Percentiles rank a stretch among this genome's conserved stretches.
Evolutionary conservation across 1,140 invertebrate species (phyloP).

Genomic region (Teleopsis dalmanni): DNA sequence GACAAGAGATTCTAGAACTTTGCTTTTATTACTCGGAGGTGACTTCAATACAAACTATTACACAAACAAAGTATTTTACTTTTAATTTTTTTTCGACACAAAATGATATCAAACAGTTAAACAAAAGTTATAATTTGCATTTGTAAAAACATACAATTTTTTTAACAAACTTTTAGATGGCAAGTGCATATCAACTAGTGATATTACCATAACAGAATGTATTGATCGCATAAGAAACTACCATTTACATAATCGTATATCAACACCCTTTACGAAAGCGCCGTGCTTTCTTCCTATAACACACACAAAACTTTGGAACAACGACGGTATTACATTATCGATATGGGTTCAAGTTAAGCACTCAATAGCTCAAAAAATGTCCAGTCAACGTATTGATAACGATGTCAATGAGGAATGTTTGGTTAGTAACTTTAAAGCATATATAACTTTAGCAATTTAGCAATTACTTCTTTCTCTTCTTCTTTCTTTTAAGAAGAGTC

Average conservation of each 20-base stretch:
- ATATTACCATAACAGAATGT: conserved; percentile 22
- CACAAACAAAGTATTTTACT: no score
- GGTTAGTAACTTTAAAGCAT: neutral
- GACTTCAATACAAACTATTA: no score
- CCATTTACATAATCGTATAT: conserved; percentile 27
- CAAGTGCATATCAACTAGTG: conserved; percentile 31
- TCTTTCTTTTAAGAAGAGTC: conserved; percentile 22
- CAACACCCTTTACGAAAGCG: conserved; percentile 32
- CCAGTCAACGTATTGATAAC: neutral
- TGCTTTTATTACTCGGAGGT: no score
- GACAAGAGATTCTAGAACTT: no score
- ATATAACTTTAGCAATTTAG: neutral
- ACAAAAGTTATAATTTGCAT: neutral
- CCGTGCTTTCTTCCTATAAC: conserved; percentile 36
- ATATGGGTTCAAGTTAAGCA: conserved; percentile 35
- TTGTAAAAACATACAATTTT: conserved; percentile 1
- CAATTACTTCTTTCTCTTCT: neutral
- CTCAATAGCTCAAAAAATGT: conserved; percentile 9
- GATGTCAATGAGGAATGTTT: neutral
- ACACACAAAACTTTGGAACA: conserved; percentile 30
- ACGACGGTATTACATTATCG: conserved; percentile 32
- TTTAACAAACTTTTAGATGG: conserved; percentile 25
- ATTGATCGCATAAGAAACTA: conserved; percentile 33
- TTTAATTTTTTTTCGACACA: no score
- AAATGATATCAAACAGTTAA: no score